These are phyloP conservation scores for Chrysomallon squamiferum DNA, from an alignment of 1,140 invertebrate genomes.

Conservation along the genomic window DNA sequence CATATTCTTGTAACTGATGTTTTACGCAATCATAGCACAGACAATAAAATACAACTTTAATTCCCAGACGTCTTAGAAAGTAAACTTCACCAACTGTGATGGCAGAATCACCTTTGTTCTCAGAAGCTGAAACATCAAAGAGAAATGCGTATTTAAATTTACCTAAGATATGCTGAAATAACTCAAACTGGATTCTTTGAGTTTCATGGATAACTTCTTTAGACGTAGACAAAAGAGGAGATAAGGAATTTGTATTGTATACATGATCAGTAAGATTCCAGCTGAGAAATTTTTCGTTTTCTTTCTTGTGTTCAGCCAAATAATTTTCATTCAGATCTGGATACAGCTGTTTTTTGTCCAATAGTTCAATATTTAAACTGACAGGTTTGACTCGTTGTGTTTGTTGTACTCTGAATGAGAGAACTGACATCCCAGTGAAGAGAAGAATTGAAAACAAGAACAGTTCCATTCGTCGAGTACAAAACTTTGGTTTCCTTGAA, in stretches of 20 bases:
- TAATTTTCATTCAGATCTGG: no score
- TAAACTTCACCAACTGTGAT: conserved; percentile 26
- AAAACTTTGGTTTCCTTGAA: no score
- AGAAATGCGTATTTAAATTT: conserved; percentile 21
- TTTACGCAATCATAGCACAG: conserved; percentile 8
- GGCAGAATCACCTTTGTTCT: conserved; percentile 37
- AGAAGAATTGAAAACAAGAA: no score
- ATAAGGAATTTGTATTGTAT: conserved; percentile 14
- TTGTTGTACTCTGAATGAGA: no score
- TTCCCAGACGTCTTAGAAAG: conserved; percentile 16
- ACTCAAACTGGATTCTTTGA: conserved; percentile 14
- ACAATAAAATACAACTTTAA: conserved; percentile 23
- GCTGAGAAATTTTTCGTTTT: neutral
- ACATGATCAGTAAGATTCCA: neutral
- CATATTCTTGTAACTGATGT: neutral
- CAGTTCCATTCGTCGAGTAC: no score
- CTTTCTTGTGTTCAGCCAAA: no score
- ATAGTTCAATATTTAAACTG: no score
- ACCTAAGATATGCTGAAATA: conserved; percentile 12
- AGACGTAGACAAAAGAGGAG: conserved; percentile 8
- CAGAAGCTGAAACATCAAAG: conserved; percentile 15
- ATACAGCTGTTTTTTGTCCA: no score
- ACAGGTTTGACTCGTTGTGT: no score
- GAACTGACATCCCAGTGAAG: no score
- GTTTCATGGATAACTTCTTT: conserved; percentile 19